phyloP scores from a whole-genome alignment of 2,888 invertebrate species.

The Drosophila yooni region DNA sequence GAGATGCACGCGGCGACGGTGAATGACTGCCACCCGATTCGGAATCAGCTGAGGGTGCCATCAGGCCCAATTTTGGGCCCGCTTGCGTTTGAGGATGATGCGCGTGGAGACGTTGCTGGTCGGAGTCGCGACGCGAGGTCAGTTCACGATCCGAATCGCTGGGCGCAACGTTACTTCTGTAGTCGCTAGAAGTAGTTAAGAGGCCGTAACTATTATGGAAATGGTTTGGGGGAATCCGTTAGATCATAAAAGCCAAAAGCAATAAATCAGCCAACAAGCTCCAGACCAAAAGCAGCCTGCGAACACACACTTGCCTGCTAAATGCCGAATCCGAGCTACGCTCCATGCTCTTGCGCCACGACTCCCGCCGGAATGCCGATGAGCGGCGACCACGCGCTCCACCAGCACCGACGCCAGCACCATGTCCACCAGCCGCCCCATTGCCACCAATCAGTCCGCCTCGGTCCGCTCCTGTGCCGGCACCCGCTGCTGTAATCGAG shows the following conservation, averaged over 20 bases:
- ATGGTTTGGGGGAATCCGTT: slow-evolving; percentile 65
- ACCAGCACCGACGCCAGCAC: slow-evolving; percentile 41
- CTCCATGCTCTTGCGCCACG: slow-evolving; percentile 96
- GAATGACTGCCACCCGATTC: slow-evolving; percentile 95
- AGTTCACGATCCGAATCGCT: slow-evolving; percentile 96
- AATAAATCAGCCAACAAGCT: slow-evolving; percentile 9
- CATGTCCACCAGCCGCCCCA: slow-evolving; percentile 41
- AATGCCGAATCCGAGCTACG: slow-evolving; percentile 96
- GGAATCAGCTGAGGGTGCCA: slow-evolving; percentile 90
- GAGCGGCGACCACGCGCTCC: slow-evolving; percentile 83
- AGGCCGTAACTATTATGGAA: slow-evolving; percentile 85
- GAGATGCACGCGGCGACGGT: slow-evolving; percentile 92
- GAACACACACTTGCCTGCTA: slow-evolving; percentile 90
- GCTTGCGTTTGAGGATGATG: slow-evolving; percentile 55
- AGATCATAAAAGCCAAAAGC: slow-evolving; percentile 44
- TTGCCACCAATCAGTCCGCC: slow-evolving; percentile 55
- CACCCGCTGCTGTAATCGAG: slow-evolving; percentile 34
- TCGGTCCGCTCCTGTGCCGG: slow-evolving; percentile 29
- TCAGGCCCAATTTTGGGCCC: slow-evolving; percentile 87
- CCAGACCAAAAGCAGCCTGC: slow-evolving; percentile 19
- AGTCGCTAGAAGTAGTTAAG: slow-evolving; percentile 90
- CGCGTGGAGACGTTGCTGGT: slow-evolving; percentile 84
- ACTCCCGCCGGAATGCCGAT: slow-evolving; percentile 91
- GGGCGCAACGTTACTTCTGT: slow-evolving; percentile 95
- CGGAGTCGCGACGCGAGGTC: slow-evolving; percentile 90